Evolutionary conservation across 2,113 vertebrate species (phyloP).

Genomic region (Gracilinanus agilis): DNA sequence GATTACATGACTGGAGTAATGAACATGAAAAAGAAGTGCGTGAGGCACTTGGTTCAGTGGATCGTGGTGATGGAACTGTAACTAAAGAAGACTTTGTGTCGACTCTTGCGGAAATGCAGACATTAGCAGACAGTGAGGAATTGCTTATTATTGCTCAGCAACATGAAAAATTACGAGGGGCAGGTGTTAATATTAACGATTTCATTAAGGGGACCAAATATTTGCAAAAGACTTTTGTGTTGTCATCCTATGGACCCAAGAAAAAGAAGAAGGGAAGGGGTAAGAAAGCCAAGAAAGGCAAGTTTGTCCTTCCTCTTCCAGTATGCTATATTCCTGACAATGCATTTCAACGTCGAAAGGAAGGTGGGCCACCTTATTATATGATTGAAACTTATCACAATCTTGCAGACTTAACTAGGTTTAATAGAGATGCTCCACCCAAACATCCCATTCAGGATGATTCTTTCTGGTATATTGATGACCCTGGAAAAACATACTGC

Average conservation of each 20-base stretch:
- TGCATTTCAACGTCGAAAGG: constrained; percentile 62
- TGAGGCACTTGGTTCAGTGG: constrained; percentile 73
- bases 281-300: constrained; percentile 83
- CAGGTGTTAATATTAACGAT: constrained; percentile 84
- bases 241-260: constrained; percentile 87
- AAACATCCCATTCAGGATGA: constrained; percentile 92
- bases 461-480: constrained; percentile 91
- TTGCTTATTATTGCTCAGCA: constrained; percentile 59
- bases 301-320: constrained; percentile 86
- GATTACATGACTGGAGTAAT: constrained; percentile 93
- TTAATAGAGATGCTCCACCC: constrained; percentile 85
- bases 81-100: constrained; percentile 84
- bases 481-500: constrained; percentile 84
- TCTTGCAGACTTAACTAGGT: constrained; percentile 79
- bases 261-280: constrained; percentile 83
- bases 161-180: constrained; percentile 82
- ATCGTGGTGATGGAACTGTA: constrained; percentile 80
- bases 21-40: constrained; percentile 85
- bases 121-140: constrained; percentile 75
- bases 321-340: constrained; percentile 87
- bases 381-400: constrained; percentile 89
- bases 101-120: constrained; percentile 82
- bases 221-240: constrained; percentile 87
- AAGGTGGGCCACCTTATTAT: constrained; percentile 89
- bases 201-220: constrained; percentile 94